Conservation (phyloP, 1,140 invertebrate genomes). For the Hypsibius dujardini region DNA sequence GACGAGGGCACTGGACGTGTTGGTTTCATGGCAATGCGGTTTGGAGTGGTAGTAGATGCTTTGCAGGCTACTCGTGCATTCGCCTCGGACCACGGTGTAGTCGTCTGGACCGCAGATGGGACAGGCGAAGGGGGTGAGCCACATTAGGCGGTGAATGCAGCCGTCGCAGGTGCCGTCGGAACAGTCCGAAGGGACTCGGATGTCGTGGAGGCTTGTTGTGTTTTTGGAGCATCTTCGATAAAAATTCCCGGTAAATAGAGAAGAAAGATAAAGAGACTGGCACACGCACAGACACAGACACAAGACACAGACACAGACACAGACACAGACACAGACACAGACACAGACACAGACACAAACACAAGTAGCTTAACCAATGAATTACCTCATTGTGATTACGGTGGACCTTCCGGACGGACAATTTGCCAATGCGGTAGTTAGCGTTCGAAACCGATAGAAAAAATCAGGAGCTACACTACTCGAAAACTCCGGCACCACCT, state of each 20-base stretch:
- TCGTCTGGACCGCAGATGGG: slow-evolving; percentile 37
- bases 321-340: too few species aligned
- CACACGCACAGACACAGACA: too few species aligned
- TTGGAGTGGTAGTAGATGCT: not conserved
- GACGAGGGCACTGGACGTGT: not conserved
- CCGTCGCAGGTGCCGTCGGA: slow-evolving; percentile 47
- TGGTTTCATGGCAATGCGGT: slow-evolving; percentile 3
- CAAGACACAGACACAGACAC: too few species aligned
- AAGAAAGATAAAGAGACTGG: not conserved
- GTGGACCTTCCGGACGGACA: slow-evolving; percentile 40
- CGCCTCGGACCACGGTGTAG: slow-evolving; percentile 24
- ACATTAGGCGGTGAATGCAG: slow-evolving; percentile 44
- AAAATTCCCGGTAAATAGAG: too few species aligned
- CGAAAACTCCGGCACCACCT: not conserved
- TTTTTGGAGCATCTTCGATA: slow-evolving; percentile 7
- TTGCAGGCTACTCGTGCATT: not conserved
- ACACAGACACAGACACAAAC: too few species aligned
- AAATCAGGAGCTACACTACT: not conserved
- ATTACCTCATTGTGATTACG: slow-evolving; percentile 38
- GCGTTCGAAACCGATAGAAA: not conserved
- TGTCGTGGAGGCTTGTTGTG: slow-evolving; percentile 21
- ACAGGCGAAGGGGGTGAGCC: slow-evolving; percentile 38
- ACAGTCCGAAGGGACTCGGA: slow-evolving; percentile 38
- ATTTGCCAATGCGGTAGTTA: not conserved
- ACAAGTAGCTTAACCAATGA: slow-evolving; percentile 17